Evolutionary conservation across 2,797 vertebrate species (phyloP).

Genomic region (Darevskia mixta): DNA sequence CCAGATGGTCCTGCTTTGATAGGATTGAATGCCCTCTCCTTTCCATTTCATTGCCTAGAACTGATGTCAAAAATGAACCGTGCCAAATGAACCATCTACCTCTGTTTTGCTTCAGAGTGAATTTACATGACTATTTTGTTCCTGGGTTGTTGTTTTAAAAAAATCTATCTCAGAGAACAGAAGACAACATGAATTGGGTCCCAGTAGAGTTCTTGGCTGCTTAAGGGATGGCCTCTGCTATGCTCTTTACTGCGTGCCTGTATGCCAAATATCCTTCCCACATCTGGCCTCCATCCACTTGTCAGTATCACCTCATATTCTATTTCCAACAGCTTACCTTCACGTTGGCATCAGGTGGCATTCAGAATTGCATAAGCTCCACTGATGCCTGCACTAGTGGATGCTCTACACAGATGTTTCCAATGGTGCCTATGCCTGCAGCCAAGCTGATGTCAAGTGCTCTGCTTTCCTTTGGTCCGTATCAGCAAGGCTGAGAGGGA

Average conservation of each 20-base stretch:
- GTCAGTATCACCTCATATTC: background rate
- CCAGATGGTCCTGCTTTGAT: background rate
- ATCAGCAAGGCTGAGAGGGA: too few relatives aligned
- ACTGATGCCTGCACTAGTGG: background rate
- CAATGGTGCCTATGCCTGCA: too few relatives aligned
- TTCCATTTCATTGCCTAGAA: background rate
- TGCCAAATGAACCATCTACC: background rate
- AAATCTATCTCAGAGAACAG: background rate
- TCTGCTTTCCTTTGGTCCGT: too few relatives aligned
- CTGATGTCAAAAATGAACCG: background rate
- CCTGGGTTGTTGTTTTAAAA: background rate
- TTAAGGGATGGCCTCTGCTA: background rate
- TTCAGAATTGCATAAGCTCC: background rate
- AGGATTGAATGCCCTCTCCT: background rate
- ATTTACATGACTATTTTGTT: background rate
- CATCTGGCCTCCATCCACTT: background rate
- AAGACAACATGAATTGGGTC: background rate
- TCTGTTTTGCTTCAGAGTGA: background rate
- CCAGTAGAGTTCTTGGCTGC: background rate
- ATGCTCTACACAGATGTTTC: background rate
- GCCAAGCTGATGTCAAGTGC: too few relatives aligned
- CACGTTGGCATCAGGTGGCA: background rate
- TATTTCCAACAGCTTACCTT: background rate
- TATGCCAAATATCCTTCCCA: background rate
- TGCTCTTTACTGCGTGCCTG: background rate